Conservation (phyloP, 2,888 invertebrate genomes). For the Barypeithes pellucidus region DNA sequence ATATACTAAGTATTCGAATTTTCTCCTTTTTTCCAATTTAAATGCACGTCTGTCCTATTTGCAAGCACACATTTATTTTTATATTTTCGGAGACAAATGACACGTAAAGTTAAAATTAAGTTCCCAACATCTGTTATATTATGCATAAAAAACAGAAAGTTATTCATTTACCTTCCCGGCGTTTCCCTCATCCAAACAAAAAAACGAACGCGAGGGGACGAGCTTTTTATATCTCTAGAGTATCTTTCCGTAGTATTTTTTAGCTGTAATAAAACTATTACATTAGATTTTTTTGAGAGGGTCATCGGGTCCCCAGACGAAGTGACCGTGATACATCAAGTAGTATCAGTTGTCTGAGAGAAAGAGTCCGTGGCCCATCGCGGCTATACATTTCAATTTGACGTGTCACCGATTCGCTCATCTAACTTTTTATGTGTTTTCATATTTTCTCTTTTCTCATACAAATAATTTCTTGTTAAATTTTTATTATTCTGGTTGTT, state of each 20-base stretch:
- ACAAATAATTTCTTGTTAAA: neutral
- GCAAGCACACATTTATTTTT: slow-evolving; percentile 42
- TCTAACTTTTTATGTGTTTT: slow-evolving; percentile 44
- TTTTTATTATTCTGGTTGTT: too few relatives aligned
- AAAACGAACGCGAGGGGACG: slow-evolving; percentile 39
- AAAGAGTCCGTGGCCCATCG: slow-evolving; percentile 67
- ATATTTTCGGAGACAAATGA: slow-evolving; percentile 48
- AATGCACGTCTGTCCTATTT: slow-evolving; percentile 9
- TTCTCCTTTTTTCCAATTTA: slow-evolving; percentile 21
- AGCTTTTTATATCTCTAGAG: slow-evolving; percentile 51
- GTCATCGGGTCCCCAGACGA: slow-evolving; percentile 68
- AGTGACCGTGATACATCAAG: slow-evolving; percentile 72
- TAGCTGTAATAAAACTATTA: slow-evolving; percentile 71
- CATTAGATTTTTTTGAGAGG: slow-evolving; percentile 68
- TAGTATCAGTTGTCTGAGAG: slow-evolving; percentile 70
- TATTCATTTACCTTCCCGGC: slow-evolving; percentile 52
- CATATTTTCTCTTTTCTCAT: slow-evolving; percentile 36
- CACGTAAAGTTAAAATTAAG: slow-evolving; percentile 52
- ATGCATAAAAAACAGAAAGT: slow-evolving; percentile 50
- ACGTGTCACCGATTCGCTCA: slow-evolving; percentile 64
- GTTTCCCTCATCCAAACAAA: slow-evolving; percentile 50
- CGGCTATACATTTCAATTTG: slow-evolving; percentile 71
- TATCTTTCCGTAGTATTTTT: slow-evolving; percentile 61
- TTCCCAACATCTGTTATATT: slow-evolving; percentile 52
- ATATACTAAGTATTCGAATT: too few relatives aligned